Base-by-base conservation (phyloP, 2,797 vertebrate genomes). In the Amblyopsis hoosieri region DNA sequence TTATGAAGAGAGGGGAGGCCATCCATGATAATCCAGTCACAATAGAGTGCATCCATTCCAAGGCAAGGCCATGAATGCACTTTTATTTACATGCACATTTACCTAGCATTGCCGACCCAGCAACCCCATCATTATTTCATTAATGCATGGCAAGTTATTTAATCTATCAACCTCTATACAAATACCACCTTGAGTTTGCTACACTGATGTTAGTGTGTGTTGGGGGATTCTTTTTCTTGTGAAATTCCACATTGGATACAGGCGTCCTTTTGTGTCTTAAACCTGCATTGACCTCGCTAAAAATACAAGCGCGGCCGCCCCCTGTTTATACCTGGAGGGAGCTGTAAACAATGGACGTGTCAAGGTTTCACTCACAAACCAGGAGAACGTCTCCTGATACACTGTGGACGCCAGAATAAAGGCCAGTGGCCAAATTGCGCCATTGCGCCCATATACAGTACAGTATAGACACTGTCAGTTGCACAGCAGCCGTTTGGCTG, bases 11-110 rank as follows among this genome's bases (percentile, higher is more conserved):
- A 76, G 67, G 72, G 87, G 45, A 46, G 47, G 56, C 64, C 53
- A 12, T 61, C 76, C 84, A 82, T 75, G 74, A 80, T 82, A 81
- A 76, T 85, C 74, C 81, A 82, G 68, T 73, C 75, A 75, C 70
- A 80, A 62, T 71, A 81, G 77, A 87, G 83, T 82, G 78, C 90
- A 91, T 87, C 86, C 86, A 90, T 91, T 88, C 84, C 88, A 85
- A 88, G 87, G 79, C 86, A 89, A 91, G 85, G 78, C 82, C 89
- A 87, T 88, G 81, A 90, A 89, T 87, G 87, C 85, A 89, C 86
- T 84, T 88, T 91, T 86, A 86, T 90, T 89, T 87, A 88, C 85
- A 89, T 90, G 85, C 88, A 89, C 81, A 85, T 89, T 85, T 85
- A 83, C 80, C 87, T 85, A 81, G 37, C 37, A 42, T 42, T 42